Base-by-base conservation (phyloP, 2,113 vertebrate genomes). In the Aphyosemion australe region DNA sequence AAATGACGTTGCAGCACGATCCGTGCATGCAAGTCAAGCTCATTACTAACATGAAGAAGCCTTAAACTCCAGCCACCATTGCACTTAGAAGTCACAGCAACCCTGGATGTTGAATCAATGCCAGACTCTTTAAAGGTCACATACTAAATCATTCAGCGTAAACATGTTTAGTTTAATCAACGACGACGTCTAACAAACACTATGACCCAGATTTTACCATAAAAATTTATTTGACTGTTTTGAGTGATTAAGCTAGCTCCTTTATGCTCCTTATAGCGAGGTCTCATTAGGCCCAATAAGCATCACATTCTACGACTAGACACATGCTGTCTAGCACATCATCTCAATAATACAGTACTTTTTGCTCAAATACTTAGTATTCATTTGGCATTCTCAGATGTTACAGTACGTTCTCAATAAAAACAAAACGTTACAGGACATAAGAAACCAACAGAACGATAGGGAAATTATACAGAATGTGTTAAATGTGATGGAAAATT, bases 321-420 rank as follows among this genome's bases (percentile, higher is more conserved):
- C 47, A 72, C 65, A 83, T 88, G 82, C 78, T 51, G 59, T 69
- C 45, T 2, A 50, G 53, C 18, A 51, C 43, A 61, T 32, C 13
- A 49, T 57, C 72, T 46, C 61, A 39, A 69, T 41, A 20, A 71
- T 65, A 74, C 66, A 82, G 61, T 70, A 85, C 58, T 70, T 72
- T 26, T 26, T 26, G 61, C 70, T 15, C 53, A 71, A 74, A 78
- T 73, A 70, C 39, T 59, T 59, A 26, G 61, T 56, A 75, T 71
- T 78, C 41, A 72, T 21, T 57, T 57, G 61, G 26, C 51, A 72
- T 76, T 76, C 49, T 64, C 43, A 51, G 48, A 69, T 61, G 64
- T 57, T 76, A 82, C 74, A 80, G 76, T 84, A 78, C 73, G 78
- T 84, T 82, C 32, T 66, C 21, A 64, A 50, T 60, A 43, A 75